These are phyloP conservation scores for Pocota personata DNA, from an alignment of 2,888 invertebrate genomes.

Conservation along the genomic window DNA sequence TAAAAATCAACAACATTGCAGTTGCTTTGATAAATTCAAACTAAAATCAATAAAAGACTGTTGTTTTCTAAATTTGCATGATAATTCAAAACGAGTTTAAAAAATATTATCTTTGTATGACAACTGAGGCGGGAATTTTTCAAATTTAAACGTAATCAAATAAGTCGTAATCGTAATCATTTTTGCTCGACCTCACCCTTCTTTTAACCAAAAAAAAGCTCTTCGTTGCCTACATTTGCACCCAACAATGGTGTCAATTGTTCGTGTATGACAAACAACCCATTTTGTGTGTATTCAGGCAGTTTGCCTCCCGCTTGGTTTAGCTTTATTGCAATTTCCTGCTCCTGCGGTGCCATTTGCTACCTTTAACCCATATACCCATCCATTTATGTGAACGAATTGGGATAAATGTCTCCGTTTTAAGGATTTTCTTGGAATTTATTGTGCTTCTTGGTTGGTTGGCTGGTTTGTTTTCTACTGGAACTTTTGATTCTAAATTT, in stretches of 20 bases:
- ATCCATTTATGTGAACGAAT: slow-evolving; percentile 56
- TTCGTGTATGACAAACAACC: slow-evolving; percentile 55
- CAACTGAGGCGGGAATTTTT: not conserved
- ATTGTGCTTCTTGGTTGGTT: slow-evolving; percentile 42
- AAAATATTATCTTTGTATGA: not conserved
- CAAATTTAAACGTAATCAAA: not conserved
- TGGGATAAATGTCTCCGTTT: slow-evolving; percentile 58
- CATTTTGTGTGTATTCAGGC: slow-evolving; percentile 19
- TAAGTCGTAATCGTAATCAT: not conserved
- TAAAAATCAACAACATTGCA: not conserved
- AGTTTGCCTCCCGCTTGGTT: slow-evolving; percentile 51
- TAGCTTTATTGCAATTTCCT: slow-evolving; percentile 59
- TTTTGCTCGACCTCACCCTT: not conserved
- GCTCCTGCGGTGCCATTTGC: slow-evolving; percentile 59
- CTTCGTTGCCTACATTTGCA: slow-evolving; percentile 37
- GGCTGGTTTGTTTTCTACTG: slow-evolving; percentile 40
- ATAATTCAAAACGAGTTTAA: too few relatives aligned
- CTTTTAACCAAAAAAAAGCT: not conserved
- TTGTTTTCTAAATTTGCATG: not conserved
- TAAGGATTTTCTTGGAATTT: slow-evolving; percentile 61
- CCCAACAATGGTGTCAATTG: slow-evolving; percentile 57
- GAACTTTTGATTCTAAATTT: slow-evolving; percentile 54
- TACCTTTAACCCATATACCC: slow-evolving; percentile 47
- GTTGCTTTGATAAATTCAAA: not conserved
- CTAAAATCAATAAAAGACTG: not conserved